Percentiles rank a stretch among this genome's conserved stretches.
Conservation (phyloP, 92 coral and sea anemone genomes). For the Epizoanthus rinbou region DNA sequence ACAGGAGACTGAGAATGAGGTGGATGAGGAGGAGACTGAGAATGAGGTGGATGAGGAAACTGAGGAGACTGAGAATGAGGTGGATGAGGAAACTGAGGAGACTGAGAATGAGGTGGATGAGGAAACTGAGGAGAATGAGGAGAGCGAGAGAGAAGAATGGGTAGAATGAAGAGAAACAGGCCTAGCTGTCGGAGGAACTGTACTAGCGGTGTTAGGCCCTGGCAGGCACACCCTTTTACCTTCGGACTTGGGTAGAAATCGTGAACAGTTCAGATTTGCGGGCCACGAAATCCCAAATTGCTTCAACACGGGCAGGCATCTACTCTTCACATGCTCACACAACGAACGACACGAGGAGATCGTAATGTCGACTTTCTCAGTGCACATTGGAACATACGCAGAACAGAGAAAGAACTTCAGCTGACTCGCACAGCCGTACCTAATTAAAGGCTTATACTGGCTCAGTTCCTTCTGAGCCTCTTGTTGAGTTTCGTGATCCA, state of each 20-base stretch:
- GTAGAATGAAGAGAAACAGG: too few species aligned
- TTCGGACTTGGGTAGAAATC: conserved; percentile 66
- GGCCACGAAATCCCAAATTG: conserved; percentile 95
- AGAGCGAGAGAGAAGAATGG: too few species aligned
- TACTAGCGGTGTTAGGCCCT: conserved; percentile 75
- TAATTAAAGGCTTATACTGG: conserved; percentile 72
- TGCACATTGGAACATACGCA: conserved; percentile 94
- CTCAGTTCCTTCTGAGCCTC: conserved; percentile 72
- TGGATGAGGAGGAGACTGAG: too few species aligned
- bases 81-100: too few species aligned
- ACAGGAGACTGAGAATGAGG: too few species aligned
- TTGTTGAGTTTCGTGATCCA: conserved; percentile 80
- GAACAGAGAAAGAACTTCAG: conserved; percentile 92
- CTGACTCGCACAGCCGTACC: conserved; percentile 79
- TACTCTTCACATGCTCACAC: conserved; percentile 87
- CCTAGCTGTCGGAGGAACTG: conserved; percentile 14
- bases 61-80: too few species aligned
- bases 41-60: too few species aligned
- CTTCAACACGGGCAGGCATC: conserved; percentile 81
- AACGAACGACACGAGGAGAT: conserved; percentile 94
- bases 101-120: too few species aligned
- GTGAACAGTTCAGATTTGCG: conserved; percentile 78
- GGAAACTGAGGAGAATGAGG: too few species aligned
- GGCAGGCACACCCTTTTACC: conserved; percentile 90
- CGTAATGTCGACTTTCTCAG: conserved; percentile 65